Conservation (phyloP, 2,797 vertebrate genomes). For the Pantherophis vulpinus region DNA sequence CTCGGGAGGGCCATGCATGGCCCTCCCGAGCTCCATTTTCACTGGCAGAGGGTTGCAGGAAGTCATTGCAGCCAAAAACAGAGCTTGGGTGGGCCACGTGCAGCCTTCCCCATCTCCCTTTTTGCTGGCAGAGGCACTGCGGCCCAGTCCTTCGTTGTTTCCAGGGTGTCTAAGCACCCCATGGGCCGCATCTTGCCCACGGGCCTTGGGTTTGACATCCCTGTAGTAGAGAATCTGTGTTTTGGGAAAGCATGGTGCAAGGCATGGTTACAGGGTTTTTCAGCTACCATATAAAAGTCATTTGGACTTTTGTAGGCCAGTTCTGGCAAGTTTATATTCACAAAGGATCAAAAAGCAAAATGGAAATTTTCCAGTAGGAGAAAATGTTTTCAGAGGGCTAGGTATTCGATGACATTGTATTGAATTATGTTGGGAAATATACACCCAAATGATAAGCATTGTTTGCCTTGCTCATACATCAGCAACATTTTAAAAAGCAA, state of each 20-base stretch:
- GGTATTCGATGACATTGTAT: not conserved
- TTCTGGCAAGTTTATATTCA: not conserved
- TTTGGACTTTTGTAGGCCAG: not conserved
- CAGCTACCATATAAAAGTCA: not conserved
- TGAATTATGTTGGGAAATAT: not conserved
- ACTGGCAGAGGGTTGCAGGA: too few species aligned
- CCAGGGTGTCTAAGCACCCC: too few species aligned
- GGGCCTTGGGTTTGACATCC: too few species aligned
- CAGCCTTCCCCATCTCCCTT: too few species aligned
- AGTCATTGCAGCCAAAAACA: too few species aligned
- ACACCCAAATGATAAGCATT: not conserved
- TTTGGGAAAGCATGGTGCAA: not conserved
- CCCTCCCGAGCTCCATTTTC: too few species aligned
- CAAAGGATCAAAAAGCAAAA: not conserved
- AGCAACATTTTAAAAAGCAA: not conserved
- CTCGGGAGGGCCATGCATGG: too few species aligned
- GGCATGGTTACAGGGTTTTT: not conserved
- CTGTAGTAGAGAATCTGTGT: not conserved
- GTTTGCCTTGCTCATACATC: conserved; percentile 1
- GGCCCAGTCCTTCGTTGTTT: too few species aligned
- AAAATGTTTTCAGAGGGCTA: not conserved
- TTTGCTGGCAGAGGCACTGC: too few species aligned
- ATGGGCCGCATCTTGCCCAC: too few species aligned
- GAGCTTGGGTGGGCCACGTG: too few species aligned
- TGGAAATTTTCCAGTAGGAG: too few species aligned